Evolutionary conservation across 2,797 vertebrate genomes (phyloP).

Genomic region (Channallabes apus): DNA sequence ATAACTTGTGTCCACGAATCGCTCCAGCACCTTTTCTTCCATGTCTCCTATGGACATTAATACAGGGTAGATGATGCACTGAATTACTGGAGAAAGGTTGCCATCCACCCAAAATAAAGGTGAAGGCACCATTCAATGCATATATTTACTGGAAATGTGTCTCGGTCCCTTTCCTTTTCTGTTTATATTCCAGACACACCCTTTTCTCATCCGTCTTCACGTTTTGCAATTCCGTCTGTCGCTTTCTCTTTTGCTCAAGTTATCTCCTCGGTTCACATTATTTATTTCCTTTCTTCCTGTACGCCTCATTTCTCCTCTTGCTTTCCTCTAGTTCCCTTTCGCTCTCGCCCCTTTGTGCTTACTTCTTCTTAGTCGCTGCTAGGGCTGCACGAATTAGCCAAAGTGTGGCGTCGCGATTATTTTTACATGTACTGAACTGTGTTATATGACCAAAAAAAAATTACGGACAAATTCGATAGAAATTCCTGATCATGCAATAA

Average conservation of each 20-base stretch:
- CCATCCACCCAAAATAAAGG: not conserved
- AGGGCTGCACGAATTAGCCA: too few species aligned
- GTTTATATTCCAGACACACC: conserved; percentile 1
- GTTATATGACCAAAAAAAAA: too few species aligned
- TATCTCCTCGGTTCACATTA: not conserved
- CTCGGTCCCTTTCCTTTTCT: not conserved
- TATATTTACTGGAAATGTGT: not conserved
- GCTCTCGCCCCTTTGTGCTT: not conserved
- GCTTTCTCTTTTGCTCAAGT: not conserved
- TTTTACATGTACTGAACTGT: too few species aligned
- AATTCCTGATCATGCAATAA: too few species aligned
- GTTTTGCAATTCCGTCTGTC: not conserved
- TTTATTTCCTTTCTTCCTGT: not conserved
- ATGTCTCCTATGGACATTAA: not conserved
- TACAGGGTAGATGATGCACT: not conserved
- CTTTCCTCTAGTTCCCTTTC: not conserved
- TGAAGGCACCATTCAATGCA: not conserved
- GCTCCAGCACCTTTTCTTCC: not conserved
- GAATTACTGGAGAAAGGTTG: not conserved
- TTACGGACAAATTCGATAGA: too few species aligned
- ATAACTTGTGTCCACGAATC: not conserved
- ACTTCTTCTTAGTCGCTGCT: not conserved
- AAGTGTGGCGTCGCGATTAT: too few species aligned
- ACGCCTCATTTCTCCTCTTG: not conserved
- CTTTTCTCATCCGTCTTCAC: not conserved